A percentile compares a stretch with the other conserved stretches of the same genome.
phyloP scores from a whole-genome alignment of 2,888 invertebrate species.

The Saturnia pavonia region DNA sequence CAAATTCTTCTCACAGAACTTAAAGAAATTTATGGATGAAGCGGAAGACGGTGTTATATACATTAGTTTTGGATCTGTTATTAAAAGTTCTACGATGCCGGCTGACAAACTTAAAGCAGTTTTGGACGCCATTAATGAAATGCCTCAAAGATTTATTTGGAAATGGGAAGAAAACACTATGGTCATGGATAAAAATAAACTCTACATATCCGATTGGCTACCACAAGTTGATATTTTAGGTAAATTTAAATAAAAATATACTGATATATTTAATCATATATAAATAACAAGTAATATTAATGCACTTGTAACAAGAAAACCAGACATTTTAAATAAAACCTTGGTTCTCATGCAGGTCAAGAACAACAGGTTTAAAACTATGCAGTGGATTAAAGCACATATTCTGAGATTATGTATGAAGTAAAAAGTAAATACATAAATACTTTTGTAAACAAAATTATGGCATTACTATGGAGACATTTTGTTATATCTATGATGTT shows the following conservation, averaged over 20 bases:
- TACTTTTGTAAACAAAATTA: no score
- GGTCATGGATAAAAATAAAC: conserved; percentile 81
- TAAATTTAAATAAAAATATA: conserved; percentile 49
- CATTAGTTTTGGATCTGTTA: conserved; percentile 89
- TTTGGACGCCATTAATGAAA: conserved; percentile 80
- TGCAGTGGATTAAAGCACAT: no score
- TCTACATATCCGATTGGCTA: conserved; percentile 84
- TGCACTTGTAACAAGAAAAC: no score
- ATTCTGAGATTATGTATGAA: no score
- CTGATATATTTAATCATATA: background rate
- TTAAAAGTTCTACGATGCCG: conserved; percentile 84
- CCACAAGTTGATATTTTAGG: conserved; percentile 88
- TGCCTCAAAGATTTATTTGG: conserved; percentile 88
- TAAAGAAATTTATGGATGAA: conserved; percentile 83
- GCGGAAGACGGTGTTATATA: conserved; percentile 86
- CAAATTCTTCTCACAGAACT: conserved; percentile 33
- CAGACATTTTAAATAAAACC: no score
- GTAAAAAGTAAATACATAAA: no score
- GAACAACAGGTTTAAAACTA: no score
- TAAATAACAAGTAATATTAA: no score
- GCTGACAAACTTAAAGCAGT: conserved; percentile 81
- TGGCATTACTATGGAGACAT: no score
- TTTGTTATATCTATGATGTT: no score
- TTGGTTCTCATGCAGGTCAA: no score
- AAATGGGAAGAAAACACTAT: conserved; percentile 87